Evolutionary conservation across 2,888 invertebrate species (phyloP), one percentile per base, ranked within the genome.

Genomic region (Nemapogon koenigi): DNA sequence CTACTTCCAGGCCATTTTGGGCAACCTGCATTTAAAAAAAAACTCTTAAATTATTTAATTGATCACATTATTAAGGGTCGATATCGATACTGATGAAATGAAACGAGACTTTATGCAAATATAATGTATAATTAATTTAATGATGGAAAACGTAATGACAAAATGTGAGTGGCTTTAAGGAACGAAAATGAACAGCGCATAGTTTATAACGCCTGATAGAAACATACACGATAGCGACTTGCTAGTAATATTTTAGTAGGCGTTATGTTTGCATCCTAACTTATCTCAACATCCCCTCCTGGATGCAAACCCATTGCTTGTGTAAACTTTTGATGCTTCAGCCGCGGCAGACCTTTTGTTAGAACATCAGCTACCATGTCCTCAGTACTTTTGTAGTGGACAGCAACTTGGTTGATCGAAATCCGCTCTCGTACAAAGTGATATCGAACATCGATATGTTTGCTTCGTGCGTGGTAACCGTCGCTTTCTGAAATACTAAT

Each of bases 1-100:
- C 82, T 49, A 92, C 88, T 59, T 96, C 96, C 52, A 97, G 73
- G 1, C 92, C 96, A 79, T 92, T 92, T 64, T 94, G 90, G 35
- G 94, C 93, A 40, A 96, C 92, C 92, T 94, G 81, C 0, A 43
- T 22, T 22, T 22, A 22, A 22, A 22, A 22, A 22, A 22, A 22
- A 22, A 22, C 6, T n/a, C 22, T 7, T 22, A 7, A 22, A 22
- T 22, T 22, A 22, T 10, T 22, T 22, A 22, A n/a, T n/a, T n/a
- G n/a, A 22, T 22, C 22, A 22, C 10, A 22, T 7, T 22, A 22
- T 7, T 22, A 22, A n/a, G n/a, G n/a, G n/a, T n/a, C n/a, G n/a
- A n/a, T n/a, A n/a, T n/a, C n/a, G n/a, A n/a, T n/a, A n/a, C n/a
- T n/a, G n/a, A n/a, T n/a, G n/a, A n/a, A n/a, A 32, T 38, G 30